Evolutionary conservation across 2,113 vertebrate species (phyloP), one percentile per base, ranked within the genome.

Genomic region (Elgaria multicarinata): DNA sequence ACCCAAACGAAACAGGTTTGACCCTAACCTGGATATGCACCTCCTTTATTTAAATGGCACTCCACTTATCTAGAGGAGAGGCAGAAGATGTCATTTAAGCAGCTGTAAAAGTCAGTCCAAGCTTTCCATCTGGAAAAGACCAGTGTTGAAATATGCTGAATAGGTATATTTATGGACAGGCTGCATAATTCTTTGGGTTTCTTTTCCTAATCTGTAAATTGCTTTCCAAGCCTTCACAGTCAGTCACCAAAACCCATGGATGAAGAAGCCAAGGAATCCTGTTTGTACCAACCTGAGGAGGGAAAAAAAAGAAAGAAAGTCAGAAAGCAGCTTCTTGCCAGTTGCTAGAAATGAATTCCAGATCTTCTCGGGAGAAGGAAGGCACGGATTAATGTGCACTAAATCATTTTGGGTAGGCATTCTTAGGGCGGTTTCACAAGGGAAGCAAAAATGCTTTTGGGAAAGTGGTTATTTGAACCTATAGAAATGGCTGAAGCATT

Each of bases 311-410:
- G 18, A 58, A 58, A 31, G 22, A 2, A 10, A 90, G 4, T 90
- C 94, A 93, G 71, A 94, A 31, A 18, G 13, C 36, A 93, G 94
- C 55, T 94, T 92, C 44, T 93, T 92, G 92, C 89, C 62, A 90
- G 92, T 92, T 93, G 95, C 93, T 42, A 89, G 96, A 96, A 97
- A 96, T 92, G 91, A 94, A 93, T 94, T 96, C 93, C 97, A 97
- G 96, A 93, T 93, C 92, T 96, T 96, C 96, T 95, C 82, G 91
- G 88, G 86, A 82, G 90, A 46, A 91, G 50, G 90, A 94, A 96
- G 95, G 93, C 93, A 77, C 0, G 18, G 33, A 89, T 69, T 89
- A 46, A 67, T 74, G 26, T 55, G n/a, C 62, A 83, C 77, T 84
- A 89, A 89, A 77, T 89, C 46, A 64, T 84, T 84, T 26, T 76